These are phyloP conservation scores for Holacanthus passer DNA, from an alignment of 2,113 vertebrate genomes.

Conservation along the genomic window DNA sequence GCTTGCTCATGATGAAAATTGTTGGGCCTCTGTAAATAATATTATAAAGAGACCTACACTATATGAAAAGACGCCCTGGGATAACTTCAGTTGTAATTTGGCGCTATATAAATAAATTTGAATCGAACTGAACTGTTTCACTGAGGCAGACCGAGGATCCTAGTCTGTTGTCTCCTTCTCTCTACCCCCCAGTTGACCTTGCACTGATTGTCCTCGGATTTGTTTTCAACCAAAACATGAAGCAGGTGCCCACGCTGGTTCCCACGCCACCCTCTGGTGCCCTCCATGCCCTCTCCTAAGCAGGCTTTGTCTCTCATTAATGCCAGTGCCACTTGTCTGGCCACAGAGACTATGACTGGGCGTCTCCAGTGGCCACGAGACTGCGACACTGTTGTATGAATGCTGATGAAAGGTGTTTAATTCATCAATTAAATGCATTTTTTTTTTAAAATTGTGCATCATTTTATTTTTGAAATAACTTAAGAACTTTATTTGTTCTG, in stretches of 20 bases:
- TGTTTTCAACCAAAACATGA: constrained; percentile 68
- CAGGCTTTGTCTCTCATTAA: constrained; percentile 38
- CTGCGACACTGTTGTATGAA: neutral
- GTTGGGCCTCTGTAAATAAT: too few species aligned
- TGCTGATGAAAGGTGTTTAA: neutral
- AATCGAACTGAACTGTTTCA: too few species aligned
- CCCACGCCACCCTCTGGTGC: constrained; percentile 57
- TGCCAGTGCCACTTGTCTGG: constrained; percentile 22
- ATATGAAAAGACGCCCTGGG: too few species aligned
- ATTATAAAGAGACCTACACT: too few species aligned
- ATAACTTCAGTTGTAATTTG: too few species aligned
- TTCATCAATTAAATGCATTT: too few species aligned
- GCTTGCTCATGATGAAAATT: too few species aligned
- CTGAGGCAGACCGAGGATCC: constrained; percentile 18
- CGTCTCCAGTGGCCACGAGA: neutral
- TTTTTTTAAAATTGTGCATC: too few species aligned
- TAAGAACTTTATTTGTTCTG: too few species aligned
- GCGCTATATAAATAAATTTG: too few species aligned
- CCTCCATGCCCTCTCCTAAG: constrained; percentile 27
- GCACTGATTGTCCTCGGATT: constrained; percentile 48
- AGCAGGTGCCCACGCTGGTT: constrained; percentile 63
- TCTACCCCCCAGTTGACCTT: constrained; percentile 45
- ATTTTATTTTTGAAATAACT: too few species aligned
- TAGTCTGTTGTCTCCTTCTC: constrained; percentile 21
- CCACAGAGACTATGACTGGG: constrained; percentile 9